A percentile compares a stretch with the other conserved stretches of the same genome.
Conservation (phyloP, 2,797 vertebrate species). For the Momotus momota region DNA sequence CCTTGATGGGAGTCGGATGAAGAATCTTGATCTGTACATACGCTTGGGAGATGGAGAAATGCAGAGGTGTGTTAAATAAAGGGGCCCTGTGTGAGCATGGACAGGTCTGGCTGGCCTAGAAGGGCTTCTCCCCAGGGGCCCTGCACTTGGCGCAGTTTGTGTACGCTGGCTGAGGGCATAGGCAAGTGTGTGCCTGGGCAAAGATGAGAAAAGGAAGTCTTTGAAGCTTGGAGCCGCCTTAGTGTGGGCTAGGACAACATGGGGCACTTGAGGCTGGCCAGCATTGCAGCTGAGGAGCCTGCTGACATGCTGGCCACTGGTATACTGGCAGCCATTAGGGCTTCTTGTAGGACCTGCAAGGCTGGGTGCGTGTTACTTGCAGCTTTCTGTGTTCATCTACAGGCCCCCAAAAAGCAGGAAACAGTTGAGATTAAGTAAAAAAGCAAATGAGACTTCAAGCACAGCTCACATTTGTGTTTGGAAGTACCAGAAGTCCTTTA, state of each 20-base stretch:
- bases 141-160: background rate
- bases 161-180: fast-evolving
- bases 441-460: background rate
- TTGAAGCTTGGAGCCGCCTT: background rate
- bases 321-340: background rate
- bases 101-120: background rate
- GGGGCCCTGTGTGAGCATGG: background rate
- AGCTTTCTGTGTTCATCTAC: background rate
- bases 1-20: background rate
- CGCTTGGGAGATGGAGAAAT: background rate
- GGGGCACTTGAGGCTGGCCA: background rate
- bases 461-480: background rate
- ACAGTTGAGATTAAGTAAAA: background rate
- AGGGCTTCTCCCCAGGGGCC: background rate
- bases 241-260: background rate
- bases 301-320: background rate
- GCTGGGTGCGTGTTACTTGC: background rate
- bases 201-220: background rate
- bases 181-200: too few species aligned
- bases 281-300: background rate
- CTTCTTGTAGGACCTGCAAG: background rate
- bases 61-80: background rate
- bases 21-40: background rate
- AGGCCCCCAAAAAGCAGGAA: background rate
- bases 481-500: background rate